Evolutionary conservation across 2,113 vertebrate species (phyloP).

Genomic region (Burhinus oedicnemus): DNA sequence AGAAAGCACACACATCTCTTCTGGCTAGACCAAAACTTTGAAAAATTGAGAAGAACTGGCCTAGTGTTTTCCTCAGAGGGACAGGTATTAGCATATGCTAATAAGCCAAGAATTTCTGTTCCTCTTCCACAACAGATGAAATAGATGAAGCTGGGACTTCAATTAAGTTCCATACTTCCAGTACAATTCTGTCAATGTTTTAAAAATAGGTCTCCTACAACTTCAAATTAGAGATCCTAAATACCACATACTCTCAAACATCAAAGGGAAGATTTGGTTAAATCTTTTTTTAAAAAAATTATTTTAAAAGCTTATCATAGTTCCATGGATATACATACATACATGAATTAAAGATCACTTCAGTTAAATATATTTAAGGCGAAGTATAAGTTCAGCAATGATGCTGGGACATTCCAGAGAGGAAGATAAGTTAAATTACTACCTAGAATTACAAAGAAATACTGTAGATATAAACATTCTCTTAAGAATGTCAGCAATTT

Average conservation of each 20-base stretch:
- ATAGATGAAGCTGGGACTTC: neutral
- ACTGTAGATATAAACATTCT: neutral
- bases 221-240: neutral
- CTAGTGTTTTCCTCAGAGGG: neutral
- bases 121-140: neutral
- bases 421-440: neutral
- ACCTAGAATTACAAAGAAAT: neutral
- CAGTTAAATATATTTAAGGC: neutral
- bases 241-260: fast-evolving
- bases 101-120: neutral
- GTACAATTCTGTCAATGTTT: neutral
- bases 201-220: neutral
- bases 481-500: neutral
- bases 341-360: neutral
- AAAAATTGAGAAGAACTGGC: neutral
- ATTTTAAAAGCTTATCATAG: neutral
- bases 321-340: neutral
- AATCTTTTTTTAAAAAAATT: neutral
- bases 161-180: neutral
- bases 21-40: neutral
- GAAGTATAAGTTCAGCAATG: neutral
- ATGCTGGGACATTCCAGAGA: neutral
- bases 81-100: neutral
- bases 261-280: neutral
- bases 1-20: neutral